Conservation (phyloP, 2,888 invertebrate genomes). For the Caenorhabditis sp. region DNA sequence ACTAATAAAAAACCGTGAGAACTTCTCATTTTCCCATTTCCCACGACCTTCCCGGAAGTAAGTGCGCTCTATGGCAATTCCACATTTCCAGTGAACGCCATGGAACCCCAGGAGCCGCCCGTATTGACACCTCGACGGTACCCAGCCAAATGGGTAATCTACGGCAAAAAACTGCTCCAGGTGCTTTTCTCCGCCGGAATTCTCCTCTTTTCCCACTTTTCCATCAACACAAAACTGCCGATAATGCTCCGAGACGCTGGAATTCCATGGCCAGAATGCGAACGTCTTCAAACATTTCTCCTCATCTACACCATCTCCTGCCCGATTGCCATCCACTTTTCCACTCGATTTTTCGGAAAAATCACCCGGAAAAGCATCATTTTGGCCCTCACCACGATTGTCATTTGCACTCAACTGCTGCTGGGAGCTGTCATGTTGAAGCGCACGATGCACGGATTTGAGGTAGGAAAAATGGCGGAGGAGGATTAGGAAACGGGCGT, state of each 20-base stretch:
- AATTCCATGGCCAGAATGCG: background rate
- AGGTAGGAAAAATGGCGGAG: slow-evolving; percentile 6
- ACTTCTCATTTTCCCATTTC: too few relatives aligned
- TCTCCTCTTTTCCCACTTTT: background rate
- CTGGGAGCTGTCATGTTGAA: slow-evolving; percentile 35
- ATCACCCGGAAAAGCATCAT: slow-evolving; percentile 27
- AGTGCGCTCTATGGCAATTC: too few relatives aligned
- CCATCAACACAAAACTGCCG: background rate
- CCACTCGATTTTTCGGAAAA: background rate
- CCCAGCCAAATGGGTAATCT: too few relatives aligned
- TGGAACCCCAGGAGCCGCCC: too few relatives aligned
- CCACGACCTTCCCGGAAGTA: too few relatives aligned
- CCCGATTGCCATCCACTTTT: background rate
- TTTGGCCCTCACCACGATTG: slow-evolving; percentile 20
- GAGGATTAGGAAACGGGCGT: background rate
- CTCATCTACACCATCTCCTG: background rate
- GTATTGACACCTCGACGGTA: too few relatives aligned
- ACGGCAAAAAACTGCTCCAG: background rate
- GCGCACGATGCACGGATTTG: slow-evolving; percentile 16
- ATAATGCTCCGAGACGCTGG: background rate
- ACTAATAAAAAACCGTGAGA: too few relatives aligned
- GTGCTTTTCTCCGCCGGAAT: background rate
- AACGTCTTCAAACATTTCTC: background rate
- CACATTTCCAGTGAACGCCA: too few relatives aligned
- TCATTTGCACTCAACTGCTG: slow-evolving; percentile 29